A percentile compares a stretch with the other conserved stretches of the same genome.
Evolutionary conservation across 2,888 invertebrate genomes (phyloP).

Genomic region (Falcaria lacertinaria): DNA sequence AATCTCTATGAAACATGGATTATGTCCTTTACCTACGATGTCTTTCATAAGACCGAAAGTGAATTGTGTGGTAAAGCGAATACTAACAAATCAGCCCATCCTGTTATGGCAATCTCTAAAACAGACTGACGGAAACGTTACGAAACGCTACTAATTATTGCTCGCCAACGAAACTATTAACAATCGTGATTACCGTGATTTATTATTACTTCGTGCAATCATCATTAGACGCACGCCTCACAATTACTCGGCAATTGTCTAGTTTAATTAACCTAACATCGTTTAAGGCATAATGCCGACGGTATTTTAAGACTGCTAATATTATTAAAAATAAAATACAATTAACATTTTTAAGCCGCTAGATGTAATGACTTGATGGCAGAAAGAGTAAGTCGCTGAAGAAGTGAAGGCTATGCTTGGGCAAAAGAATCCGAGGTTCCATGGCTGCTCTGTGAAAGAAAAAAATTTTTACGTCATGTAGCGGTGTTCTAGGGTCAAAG

Average conservation of each 20-base stretch:
- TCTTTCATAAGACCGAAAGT: background rate
- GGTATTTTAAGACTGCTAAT: background rate
- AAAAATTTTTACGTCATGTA: too few species aligned
- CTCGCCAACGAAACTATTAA: slow-evolving; percentile 44
- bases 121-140: slow-evolving; percentile 24
- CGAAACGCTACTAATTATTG: slow-evolving; percentile 45
- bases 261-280: slow-evolving; percentile 7
- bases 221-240: slow-evolving; percentile 24
- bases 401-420: too few species aligned
- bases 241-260: slow-evolving; percentile 12
- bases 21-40: too few species aligned
- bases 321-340: background rate
- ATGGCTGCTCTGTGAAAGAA: too few species aligned
- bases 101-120: background rate
- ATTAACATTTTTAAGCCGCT: too few species aligned
- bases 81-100: background rate
- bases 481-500: too few species aligned
- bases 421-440: too few species aligned
- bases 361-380: too few species aligned
- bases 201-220: slow-evolving; percentile 29
- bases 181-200: slow-evolving; percentile 34
- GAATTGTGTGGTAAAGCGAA: background rate
- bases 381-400: too few species aligned
- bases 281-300: background rate
- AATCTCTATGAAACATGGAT: too few species aligned